Percentiles rank a stretch among this genome's conserved stretches.
Evolutionary conservation across 2,797 vertebrate species (phyloP).

Genomic region (Todus mexicanus): DNA sequence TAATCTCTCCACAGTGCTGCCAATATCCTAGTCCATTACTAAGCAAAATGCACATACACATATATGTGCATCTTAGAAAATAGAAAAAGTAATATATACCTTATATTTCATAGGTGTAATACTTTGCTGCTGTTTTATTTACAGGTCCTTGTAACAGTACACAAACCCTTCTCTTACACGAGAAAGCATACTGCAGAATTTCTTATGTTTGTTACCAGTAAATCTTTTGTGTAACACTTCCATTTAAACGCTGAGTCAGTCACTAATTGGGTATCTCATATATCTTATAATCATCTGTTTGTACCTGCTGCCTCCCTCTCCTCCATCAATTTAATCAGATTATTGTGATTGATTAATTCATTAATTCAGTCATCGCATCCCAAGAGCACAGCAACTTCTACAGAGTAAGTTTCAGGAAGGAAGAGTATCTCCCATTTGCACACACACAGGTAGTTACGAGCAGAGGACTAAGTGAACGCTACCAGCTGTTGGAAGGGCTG

Average conservation of each 20-base stretch:
- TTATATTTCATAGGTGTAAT: neutral
- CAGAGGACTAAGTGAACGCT: neutral
- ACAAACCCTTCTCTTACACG: neutral
- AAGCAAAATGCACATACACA: neutral
- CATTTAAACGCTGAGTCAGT: constrained; percentile 55
- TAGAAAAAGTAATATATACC: neutral
- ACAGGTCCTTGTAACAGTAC: neutral
- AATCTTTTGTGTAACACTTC: constrained; percentile 35
- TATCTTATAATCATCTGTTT: constrained; percentile 63
- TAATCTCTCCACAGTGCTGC: neutral
- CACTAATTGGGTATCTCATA: constrained; percentile 47
- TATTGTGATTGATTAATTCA: constrained; percentile 59
- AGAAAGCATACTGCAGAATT: neutral
- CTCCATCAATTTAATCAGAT: constrained; percentile 58
- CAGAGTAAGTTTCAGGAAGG: constrained; percentile 4
- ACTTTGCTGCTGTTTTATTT: neutral
- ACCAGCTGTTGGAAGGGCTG: neutral
- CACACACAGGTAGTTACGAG: neutral
- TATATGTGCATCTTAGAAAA: neutral
- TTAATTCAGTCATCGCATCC: neutral
- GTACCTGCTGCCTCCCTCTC: constrained; percentile 41
- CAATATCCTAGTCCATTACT: neutral
- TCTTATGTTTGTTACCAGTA: constrained; percentile 12
- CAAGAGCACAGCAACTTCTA: constrained; percentile 22
- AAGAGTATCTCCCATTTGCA: neutral